phyloP scores from a whole-genome alignment of 2,888 invertebrate genomes.

The Pristionchus mayeri region DNA sequence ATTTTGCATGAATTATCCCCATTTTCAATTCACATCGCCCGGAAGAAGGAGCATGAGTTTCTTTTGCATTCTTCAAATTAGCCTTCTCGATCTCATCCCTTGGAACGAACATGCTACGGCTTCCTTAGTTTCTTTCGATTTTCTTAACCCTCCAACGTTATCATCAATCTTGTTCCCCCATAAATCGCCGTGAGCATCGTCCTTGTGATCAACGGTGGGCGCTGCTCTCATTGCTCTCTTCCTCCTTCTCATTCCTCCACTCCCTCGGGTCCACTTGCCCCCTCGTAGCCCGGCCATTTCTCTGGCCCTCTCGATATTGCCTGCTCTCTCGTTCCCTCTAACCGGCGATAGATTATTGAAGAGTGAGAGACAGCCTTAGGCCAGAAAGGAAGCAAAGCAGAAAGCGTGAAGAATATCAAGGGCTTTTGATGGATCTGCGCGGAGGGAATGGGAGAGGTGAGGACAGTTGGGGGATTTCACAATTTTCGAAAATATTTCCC shows the following conservation, averaged over 20 bases:
- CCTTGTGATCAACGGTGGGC: neutral
- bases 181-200: neutral
- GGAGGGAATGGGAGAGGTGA: neutral
- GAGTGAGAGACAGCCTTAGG: too few species aligned
- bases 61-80: too few species aligned
- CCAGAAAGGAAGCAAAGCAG: too few species aligned
- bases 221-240: neutral
- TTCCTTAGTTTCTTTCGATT: too few species aligned
- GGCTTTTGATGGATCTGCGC: conserved; percentile 30
- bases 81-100: too few species aligned
- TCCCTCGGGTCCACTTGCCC: neutral
- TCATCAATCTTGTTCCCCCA: neutral
- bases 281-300: neutral
- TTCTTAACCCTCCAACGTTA: too few species aligned
- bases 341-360: neutral
- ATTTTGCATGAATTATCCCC: too few species aligned
- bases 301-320: too few species aligned
- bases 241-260: neutral
- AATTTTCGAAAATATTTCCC: neutral
- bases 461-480: neutral
- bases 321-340: too few species aligned
- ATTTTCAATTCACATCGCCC: too few species aligned
- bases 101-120: too few species aligned
- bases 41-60: too few species aligned
- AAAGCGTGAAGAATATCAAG: neutral